These are phyloP conservation scores for Phasia obesa DNA, from an alignment of 2,888 invertebrate genomes.

Conservation along the genomic window DNA sequence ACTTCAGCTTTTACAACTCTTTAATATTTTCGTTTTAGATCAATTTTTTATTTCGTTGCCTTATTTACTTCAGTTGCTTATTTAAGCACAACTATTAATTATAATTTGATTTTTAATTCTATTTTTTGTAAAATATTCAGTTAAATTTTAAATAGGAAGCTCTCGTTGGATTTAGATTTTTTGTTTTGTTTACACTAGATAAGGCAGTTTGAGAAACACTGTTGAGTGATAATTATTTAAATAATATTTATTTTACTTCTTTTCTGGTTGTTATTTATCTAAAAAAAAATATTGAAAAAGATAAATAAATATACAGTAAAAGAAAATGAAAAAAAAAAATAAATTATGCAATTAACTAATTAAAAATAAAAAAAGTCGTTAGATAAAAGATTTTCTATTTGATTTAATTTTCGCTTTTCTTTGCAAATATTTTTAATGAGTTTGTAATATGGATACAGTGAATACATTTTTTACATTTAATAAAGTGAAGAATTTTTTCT, in stretches of 20 bases:
- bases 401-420: slow-evolving; percentile 30
- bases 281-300: slow-evolving; percentile 53
- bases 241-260: slow-evolving; percentile 40
- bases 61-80: slow-evolving; percentile 15
- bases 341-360: slow-evolving; percentile 61
- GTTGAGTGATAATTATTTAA: slow-evolving; percentile 54
- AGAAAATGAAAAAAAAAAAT: not conserved
- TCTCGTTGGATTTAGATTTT: slow-evolving; percentile 53
- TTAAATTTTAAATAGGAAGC: slow-evolving; percentile 64
- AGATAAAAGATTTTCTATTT: slow-evolving; percentile 45
- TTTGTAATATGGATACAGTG: not conserved
- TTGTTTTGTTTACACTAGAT: slow-evolving; percentile 36
- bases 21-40: slow-evolving; percentile 17
- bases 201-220: slow-evolving; percentile 72
- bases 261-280: slow-evolving; percentile 74
- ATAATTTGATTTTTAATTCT: not conserved
- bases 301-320: slow-evolving; percentile 23
- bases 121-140: slow-evolving; percentile 17
- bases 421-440: not conserved
- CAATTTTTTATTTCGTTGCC: slow-evolving; percentile 28
- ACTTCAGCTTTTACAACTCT: not conserved
- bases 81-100: slow-evolving; percentile 40
- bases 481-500: too few relatives aligned
- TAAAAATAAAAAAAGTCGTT: not conserved
- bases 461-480: too few relatives aligned